A percentile compares a stretch with the other conserved stretches of the same genome.
These are phyloP conservation scores for Bucco capensis DNA, from an alignment of 2,113 vertebrate species.

Conservation along the genomic window DNA sequence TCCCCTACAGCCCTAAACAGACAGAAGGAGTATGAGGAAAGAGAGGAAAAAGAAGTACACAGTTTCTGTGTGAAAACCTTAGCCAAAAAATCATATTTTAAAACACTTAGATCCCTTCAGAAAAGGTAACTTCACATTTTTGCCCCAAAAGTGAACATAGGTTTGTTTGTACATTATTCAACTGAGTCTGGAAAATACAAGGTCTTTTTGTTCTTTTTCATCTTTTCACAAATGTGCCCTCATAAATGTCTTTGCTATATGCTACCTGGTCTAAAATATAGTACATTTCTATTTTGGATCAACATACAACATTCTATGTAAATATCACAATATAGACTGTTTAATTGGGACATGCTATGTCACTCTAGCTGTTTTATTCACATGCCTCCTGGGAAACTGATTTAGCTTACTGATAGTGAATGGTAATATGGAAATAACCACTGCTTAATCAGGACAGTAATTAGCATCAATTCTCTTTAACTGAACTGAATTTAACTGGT, in stretches of 20 bases:
- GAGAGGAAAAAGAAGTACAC: background rate
- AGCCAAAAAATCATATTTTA: background rate
- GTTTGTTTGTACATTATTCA: background rate
- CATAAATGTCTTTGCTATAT: background rate
- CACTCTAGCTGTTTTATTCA: background rate
- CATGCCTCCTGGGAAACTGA: slow-evolving; percentile 7
- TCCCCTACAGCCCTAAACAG: background rate
- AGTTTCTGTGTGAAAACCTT: background rate
- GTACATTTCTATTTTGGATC: background rate
- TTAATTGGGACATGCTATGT: background rate
- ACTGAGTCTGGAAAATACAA: background rate
- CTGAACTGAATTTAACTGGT: slow-evolving; percentile 44
- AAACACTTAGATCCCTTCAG: background rate
- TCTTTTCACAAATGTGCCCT: background rate
- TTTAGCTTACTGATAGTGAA: slow-evolving; percentile 26
- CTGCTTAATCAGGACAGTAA: slow-evolving; percentile 56
- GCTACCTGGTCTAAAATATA: background rate
- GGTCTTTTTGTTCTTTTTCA: background rate
- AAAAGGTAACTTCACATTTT: background rate
- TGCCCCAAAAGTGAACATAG: background rate
- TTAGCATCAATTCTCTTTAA: slow-evolving; percentile 55
- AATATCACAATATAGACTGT: background rate
- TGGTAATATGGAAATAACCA: slow-evolving; percentile 44
- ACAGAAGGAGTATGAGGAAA: background rate
- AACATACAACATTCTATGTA: background rate